A percentile compares a stretch with the other conserved stretches of the same genome.
phyloP scores from a whole-genome alignment of 2,888 invertebrate species.

The Eilema griseolum region DNA sequence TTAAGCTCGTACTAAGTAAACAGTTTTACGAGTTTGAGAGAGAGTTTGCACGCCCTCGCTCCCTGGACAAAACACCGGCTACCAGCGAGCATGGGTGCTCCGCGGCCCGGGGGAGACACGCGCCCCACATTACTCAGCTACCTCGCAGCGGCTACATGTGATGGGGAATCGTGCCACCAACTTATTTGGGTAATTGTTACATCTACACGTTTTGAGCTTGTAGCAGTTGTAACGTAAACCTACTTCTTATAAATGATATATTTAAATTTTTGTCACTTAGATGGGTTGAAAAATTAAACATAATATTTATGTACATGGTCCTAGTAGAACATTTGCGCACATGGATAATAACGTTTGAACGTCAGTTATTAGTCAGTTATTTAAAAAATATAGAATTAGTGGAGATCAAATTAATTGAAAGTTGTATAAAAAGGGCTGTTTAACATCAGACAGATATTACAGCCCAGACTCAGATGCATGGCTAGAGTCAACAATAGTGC shows the following conservation, averaged over 20 bases:
- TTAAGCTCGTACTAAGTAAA: constrained; percentile 62
- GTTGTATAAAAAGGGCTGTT: too few relatives aligned
- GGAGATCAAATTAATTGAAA: too few relatives aligned
- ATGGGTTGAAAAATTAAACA: too few relatives aligned
- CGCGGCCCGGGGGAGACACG: constrained; percentile 32
- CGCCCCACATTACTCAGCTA: constrained; percentile 47
- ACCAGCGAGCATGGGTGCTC: constrained; percentile 33
- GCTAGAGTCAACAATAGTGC: too few relatives aligned
- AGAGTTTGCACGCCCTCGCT: constrained; percentile 64
- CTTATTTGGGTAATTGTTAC: constrained; percentile 56
- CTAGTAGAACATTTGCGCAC: too few relatives aligned
- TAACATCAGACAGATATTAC: too few relatives aligned
- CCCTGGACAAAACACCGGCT: constrained; percentile 53
- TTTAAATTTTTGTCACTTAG: too few relatives aligned
- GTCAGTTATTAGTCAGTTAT: too few relatives aligned
- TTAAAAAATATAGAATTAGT: too few relatives aligned
- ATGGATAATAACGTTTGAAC: too few relatives aligned
- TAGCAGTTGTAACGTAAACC: constrained; percentile 35
- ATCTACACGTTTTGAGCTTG: constrained; percentile 36
- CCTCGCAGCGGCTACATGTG: constrained; percentile 50
- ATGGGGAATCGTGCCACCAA: constrained; percentile 56
- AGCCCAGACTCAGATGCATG: too few relatives aligned
- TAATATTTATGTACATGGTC: too few relatives aligned
- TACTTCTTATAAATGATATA: constrained; percentile 23
- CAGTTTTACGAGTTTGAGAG: constrained; percentile 62